phyloP scores from a whole-genome alignment of 1,140 invertebrate genomes.

The Capitella teleta region DNA sequence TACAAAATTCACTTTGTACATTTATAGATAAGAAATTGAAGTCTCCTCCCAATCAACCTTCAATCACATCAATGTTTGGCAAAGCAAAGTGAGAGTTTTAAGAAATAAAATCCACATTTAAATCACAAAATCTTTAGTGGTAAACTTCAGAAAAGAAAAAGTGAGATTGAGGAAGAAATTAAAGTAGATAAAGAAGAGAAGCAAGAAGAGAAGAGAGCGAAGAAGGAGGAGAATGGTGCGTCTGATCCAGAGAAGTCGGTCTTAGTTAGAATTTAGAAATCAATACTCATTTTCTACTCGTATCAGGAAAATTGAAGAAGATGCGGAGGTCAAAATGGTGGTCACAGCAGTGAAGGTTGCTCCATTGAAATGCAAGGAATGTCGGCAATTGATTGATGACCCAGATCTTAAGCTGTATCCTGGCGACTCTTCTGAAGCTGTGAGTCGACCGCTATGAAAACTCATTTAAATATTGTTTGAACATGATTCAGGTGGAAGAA shows the following conservation, averaged over 20 bases:
- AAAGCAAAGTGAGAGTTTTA: no score
- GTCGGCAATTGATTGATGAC: slow-evolving; percentile 53
- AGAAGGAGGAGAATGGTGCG: neutral
- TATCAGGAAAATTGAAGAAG: neutral
- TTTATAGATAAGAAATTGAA: no score
- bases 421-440: slow-evolving; percentile 61
- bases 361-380: slow-evolving; percentile 40
- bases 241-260: neutral
- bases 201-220: neutral
- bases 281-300: neutral
- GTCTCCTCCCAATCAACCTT: no score
- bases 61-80: no score
- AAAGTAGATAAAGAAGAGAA: neutral
- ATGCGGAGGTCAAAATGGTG: neutral
- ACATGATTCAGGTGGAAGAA: slow-evolving; percentile 50
- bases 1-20: no score
- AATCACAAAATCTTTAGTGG: no score
- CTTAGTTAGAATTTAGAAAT: neutral
- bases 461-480: slow-evolving; percentile 6
- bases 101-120: no score
- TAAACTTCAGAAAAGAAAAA: no score
- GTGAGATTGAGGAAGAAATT: neutral
- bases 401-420: slow-evolving; percentile 56
- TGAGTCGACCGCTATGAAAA: slow-evolving; percentile 13
- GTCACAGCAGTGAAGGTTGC: slow-evolving; percentile 3